Percentiles rank a stretch among this genome's conserved stretches.
Conservation (phyloP, 2,113 vertebrate genomes). For the Apeltes quadracus region DNA sequence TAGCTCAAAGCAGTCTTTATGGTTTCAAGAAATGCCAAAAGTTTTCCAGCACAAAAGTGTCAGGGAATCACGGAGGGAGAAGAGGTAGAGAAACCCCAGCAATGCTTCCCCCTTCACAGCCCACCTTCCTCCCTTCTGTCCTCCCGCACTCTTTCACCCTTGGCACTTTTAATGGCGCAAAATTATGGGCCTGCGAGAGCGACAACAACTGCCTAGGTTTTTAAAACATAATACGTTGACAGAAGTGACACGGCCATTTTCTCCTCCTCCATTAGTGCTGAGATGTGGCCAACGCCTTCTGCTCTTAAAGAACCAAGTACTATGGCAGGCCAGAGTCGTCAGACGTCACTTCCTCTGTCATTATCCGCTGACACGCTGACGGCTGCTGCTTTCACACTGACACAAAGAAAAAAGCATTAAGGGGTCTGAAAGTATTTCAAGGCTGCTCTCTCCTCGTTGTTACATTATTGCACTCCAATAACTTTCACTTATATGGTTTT, state of each 20-base stretch:
- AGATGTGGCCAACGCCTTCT: constrained; percentile 70
- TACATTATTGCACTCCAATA: constrained; percentile 44
- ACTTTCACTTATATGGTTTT: background rate
- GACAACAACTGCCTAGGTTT: constrained; percentile 84
- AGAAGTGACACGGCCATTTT: constrained; percentile 81
- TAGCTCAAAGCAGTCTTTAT: constrained; percentile 92
- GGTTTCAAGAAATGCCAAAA: constrained; percentile 91
- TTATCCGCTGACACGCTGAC: constrained; percentile 70
- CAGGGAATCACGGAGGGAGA: constrained; percentile 83
- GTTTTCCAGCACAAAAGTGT: constrained; percentile 83
- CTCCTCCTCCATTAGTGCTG: constrained; percentile 75
- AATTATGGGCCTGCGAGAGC: constrained; percentile 87
- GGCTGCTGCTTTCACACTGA: constrained; percentile 71
- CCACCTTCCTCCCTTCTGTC: constrained; percentile 67
- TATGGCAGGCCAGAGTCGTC: constrained; percentile 65
- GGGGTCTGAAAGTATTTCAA: constrained; percentile 53
- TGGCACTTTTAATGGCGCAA: constrained; percentile 85
- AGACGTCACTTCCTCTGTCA: constrained; percentile 74
- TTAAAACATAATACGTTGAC: constrained; percentile 87
- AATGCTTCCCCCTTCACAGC: constrained; percentile 53
- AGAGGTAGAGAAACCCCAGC: constrained; percentile 60
- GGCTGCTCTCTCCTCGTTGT: constrained; percentile 45
- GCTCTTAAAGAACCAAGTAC: constrained; percentile 66
- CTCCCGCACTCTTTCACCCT: constrained; percentile 61
- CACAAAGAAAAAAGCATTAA: constrained; percentile 30